Evolutionary conservation across 2,797 vertebrate species (phyloP).

Genomic region (Sebastes kiyomatsui): DNA sequence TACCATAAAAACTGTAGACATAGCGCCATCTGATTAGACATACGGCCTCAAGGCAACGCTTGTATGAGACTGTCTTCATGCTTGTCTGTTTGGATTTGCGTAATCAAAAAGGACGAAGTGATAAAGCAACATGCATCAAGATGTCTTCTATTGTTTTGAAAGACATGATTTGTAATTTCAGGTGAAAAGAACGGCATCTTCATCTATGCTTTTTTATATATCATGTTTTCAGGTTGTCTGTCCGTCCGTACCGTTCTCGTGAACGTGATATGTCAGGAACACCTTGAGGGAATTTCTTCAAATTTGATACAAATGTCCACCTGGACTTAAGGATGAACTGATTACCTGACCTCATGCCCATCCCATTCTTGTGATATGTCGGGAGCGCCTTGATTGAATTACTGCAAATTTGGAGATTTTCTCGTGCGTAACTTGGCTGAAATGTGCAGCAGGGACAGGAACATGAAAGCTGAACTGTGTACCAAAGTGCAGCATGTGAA

Average conservation of each 20-base stretch:
- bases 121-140: background rate
- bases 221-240: too few species aligned
- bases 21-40: background rate
- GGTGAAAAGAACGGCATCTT: background rate
- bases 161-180: background rate
- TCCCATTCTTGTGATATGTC: too few species aligned
- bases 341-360: too few species aligned
- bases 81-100: background rate
- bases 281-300: too few species aligned
- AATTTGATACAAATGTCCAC: too few species aligned
- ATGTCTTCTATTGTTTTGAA: background rate
- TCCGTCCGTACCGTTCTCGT: too few species aligned
- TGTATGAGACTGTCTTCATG: background rate
- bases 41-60: background rate
- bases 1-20: too few species aligned
- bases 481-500: background rate
- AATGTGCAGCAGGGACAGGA: conserved; percentile 5
- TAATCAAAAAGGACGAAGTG: too few species aligned
- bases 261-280: too few species aligned
- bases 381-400: too few species aligned
- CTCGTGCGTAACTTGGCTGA: background rate
- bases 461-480: background rate
- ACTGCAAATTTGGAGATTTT: background rate
- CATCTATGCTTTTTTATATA: too few species aligned
- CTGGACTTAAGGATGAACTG: too few species aligned